Evolutionary conservation across 30 jellyfish, hydroid and myxozoan genomes (phyloP).

Genomic region (Phacellophora camtschatica): DNA sequence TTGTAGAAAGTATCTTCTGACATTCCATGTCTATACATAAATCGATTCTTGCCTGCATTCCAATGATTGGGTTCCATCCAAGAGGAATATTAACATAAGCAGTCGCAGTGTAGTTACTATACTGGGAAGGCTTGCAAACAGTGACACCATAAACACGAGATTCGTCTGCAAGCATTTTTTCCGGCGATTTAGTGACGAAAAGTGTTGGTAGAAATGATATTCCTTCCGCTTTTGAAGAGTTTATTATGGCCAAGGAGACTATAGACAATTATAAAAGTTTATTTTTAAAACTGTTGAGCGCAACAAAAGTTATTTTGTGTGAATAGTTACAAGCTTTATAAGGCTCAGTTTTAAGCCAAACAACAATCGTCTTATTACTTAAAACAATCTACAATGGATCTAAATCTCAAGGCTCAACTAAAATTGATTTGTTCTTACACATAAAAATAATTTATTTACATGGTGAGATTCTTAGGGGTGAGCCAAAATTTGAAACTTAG

Average conservation of each 20-base stretch:
- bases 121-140: constrained; percentile 2
- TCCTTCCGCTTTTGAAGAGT: neutral
- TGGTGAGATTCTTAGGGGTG: too few relatives aligned
- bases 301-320: too few relatives aligned
- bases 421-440: too few relatives aligned
- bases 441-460: too few relatives aligned
- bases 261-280: neutral
- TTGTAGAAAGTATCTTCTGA: neutral
- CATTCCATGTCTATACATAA: neutral
- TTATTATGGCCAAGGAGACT: neutral
- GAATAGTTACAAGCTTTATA: too few relatives aligned
- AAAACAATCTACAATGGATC: too few relatives aligned
- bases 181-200: constrained; percentile 8
- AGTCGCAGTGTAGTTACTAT: neutral
- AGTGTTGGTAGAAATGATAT: neutral
- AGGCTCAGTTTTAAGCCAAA: too few relatives aligned
- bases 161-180: constrained; percentile 1
- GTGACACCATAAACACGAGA: constrained; percentile 7
- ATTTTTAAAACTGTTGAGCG: too few relatives aligned
- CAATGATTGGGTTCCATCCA: constrained; percentile 1
- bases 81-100: constrained; percentile 7
- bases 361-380: too few relatives aligned
- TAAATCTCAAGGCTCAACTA: too few relatives aligned
- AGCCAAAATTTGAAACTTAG: too few relatives aligned
- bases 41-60: neutral